Evolutionary conservation across 53 echinoderm and acorn worm genomes (phyloP).

Genomic region (Holothuria leucospilota): DNA sequence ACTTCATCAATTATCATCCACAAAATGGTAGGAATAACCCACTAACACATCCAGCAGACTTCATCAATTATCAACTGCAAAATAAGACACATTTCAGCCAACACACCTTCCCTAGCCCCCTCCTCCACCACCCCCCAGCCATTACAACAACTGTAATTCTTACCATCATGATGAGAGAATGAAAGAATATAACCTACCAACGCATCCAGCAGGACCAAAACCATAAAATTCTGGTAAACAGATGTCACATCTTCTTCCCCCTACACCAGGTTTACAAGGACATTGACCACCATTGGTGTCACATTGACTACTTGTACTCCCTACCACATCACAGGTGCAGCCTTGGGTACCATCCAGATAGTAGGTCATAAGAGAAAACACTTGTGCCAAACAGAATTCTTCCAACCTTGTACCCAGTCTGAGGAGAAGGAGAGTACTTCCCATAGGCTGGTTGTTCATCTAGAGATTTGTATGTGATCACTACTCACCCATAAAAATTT

Average conservation of each 20-base stretch:
- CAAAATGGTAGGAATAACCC: no score
- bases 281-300: constrained; percentile 79
- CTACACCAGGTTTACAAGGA: constrained; percentile 81
- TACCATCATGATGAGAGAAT: no score
- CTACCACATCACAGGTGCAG: constrained; percentile 80
- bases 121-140: no score
- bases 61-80: no score
- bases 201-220: constrained; percentile 84
- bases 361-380: constrained; percentile 78
- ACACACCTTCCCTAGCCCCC: no score
- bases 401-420: constrained; percentile 76
- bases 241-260: constrained; percentile 82
- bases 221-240: constrained; percentile 90
- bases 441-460: not conserved
- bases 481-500: no score
- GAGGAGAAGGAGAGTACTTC: not conserved
- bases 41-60: no score
- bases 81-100: no score
- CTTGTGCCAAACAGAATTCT: constrained; percentile 69
- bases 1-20: no score
- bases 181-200: constrained; percentile 55
- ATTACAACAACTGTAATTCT: no score
- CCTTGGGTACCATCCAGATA: constrained; percentile 78
- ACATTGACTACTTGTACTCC: constrained; percentile 73
- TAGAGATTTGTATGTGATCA: no score